These are phyloP conservation scores for Pyrocoelia pectoralis DNA, from an alignment of 2,888 invertebrate genomes.

Conservation along the genomic window DNA sequence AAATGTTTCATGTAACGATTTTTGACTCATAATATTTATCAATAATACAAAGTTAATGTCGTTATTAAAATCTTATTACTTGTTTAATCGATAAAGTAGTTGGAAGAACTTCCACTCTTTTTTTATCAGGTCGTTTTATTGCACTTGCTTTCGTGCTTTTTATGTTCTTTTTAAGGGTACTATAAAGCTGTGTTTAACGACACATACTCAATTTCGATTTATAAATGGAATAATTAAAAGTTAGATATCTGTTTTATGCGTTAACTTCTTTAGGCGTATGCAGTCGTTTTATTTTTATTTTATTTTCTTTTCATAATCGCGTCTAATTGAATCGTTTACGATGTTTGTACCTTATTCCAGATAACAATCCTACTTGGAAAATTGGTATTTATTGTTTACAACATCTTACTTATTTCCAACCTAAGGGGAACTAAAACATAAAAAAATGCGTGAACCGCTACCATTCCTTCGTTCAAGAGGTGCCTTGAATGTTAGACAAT, in stretches of 20 bases:
- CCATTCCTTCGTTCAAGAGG: too few species aligned
- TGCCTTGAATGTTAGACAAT: too few species aligned
- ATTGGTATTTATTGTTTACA: too few species aligned
- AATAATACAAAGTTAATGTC: not conserved
- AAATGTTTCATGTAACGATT: too few species aligned
- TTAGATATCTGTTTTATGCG: not conserved
- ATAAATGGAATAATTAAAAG: not conserved
- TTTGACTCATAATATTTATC: not conserved
- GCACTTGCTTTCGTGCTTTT: not conserved
- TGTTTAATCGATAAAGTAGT: not conserved
- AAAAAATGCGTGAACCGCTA: too few species aligned
- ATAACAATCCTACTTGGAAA: too few species aligned
- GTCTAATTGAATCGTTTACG: too few species aligned
- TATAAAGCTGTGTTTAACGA: not conserved
- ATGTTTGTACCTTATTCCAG: too few species aligned
- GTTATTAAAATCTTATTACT: not conserved
- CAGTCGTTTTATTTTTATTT: not conserved
- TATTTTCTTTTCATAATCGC: too few species aligned
- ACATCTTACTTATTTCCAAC: too few species aligned
- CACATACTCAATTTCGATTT: not conserved
- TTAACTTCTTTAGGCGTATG: not conserved
- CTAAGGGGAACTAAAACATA: too few species aligned
- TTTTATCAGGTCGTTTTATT: conserved; percentile 1
- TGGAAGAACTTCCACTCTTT: not conserved
- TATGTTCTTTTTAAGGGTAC: not conserved